A percentile compares a stretch with the other conserved stretches of the same genome.
phyloP scores from a whole-genome alignment of 2,797 vertebrate genomes.

The Aselliscus stoliczkanus region DNA sequence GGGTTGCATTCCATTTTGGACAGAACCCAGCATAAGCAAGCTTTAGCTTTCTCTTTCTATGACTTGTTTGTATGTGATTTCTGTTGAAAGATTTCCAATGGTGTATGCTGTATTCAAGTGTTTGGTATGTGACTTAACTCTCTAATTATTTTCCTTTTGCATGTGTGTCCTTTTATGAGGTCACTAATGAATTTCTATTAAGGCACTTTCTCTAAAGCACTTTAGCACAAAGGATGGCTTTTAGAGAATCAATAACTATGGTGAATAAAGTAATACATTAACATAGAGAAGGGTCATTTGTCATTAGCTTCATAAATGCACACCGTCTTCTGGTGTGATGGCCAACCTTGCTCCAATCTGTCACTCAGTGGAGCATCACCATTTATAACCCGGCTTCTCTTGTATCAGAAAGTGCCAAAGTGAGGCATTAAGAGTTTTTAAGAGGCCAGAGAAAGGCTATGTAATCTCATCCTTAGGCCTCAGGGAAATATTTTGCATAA shows the following conservation, averaged over 20 bases:
- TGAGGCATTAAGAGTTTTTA: constrained; percentile 33
- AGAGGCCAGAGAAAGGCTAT: constrained; percentile 24
- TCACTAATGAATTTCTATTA: constrained; percentile 54
- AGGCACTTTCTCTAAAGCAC: constrained; percentile 36
- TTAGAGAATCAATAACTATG: constrained; percentile 61
- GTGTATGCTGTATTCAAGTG: background rate
- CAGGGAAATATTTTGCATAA: constrained; percentile 45
- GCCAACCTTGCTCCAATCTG: background rate
- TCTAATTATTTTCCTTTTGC: constrained; percentile 24
- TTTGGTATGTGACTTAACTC: background rate
- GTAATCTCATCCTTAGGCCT: constrained; percentile 52
- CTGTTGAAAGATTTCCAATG: background rate
- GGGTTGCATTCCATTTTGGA: background rate
- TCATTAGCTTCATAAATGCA: constrained; percentile 39
- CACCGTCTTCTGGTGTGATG: constrained; percentile 38
- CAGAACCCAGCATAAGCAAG: background rate
- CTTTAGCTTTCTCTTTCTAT: background rate
- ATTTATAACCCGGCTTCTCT: background rate
- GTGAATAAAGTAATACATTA: constrained; percentile 45
- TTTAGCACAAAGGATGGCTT: constrained; percentile 48
- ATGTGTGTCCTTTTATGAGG: constrained; percentile 30
- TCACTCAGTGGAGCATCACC: background rate
- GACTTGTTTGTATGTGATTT: constrained; percentile 1
- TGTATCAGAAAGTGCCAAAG: constrained; percentile 38
- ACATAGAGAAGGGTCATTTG: constrained; percentile 29